Evolutionary conservation across 2,113 vertebrate genomes (phyloP).

Genomic region (Accipiter virgatus): DNA sequence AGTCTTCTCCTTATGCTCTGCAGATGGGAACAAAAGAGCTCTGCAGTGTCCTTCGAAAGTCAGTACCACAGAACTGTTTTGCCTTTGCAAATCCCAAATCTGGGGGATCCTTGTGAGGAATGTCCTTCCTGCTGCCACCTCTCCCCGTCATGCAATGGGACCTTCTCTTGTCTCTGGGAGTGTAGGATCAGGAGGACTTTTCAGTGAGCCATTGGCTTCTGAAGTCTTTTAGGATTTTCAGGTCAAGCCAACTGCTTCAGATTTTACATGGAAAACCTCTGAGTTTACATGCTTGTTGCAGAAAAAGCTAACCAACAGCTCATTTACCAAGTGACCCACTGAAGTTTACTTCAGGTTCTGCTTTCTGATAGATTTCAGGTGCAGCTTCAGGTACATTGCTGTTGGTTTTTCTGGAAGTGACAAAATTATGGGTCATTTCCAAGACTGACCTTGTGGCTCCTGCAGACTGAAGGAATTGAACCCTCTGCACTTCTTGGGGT

Average conservation of each 20-base stretch:
- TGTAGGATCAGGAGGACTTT: not conserved
- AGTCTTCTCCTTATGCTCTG: not conserved
- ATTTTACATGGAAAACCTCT: not conserved
- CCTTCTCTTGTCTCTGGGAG: not conserved
- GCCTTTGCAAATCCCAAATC: not conserved
- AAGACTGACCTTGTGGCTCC: not conserved
- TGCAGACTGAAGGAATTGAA: not conserved
- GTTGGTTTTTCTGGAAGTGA: not conserved
- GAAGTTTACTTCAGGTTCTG: not conserved
- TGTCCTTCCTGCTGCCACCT: not conserved
- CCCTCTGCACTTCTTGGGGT: not conserved
- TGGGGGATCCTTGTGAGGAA: not conserved
- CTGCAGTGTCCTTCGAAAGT: not conserved
- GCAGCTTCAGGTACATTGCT: not conserved
- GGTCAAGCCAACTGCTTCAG: not conserved
- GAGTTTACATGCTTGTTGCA: not conserved
- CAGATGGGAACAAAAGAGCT: not conserved
- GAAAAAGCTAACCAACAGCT: not conserved
- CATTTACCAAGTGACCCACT: not conserved
- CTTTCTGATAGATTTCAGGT: not conserved
- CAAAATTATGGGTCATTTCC: not conserved
- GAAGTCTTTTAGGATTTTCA: not conserved
- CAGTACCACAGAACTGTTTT: not conserved
- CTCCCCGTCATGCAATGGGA: rapidly evolving
- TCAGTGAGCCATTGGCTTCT: not conserved